Percentiles rank a stretch among this genome's conserved stretches.
Evolutionary conservation across 37 sponge, comb jelly and placozoan species (phyloP).

Genomic region (Geodia barretti): DNA sequence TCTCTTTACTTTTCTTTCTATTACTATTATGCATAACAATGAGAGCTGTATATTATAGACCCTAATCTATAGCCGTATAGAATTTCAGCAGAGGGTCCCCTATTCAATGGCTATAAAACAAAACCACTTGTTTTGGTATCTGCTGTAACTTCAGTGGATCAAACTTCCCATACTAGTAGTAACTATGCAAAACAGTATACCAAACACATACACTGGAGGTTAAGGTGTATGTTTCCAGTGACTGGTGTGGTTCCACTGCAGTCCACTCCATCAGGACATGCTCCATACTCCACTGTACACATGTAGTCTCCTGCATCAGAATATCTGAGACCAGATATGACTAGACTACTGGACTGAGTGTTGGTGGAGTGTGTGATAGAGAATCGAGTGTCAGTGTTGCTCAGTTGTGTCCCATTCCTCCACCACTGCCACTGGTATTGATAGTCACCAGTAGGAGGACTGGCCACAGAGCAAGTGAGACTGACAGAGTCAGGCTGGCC

Average conservation of each 20-base stretch:
- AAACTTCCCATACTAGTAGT: too few relatives aligned
- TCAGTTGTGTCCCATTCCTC: background rate
- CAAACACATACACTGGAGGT: too few relatives aligned
- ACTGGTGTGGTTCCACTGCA: background rate
- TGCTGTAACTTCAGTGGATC: too few relatives aligned
- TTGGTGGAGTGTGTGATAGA: slow-evolving; percentile 22
- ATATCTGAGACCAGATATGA: slow-evolving; percentile 11
- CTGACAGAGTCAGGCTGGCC: background rate
- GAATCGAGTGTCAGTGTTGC: background rate
- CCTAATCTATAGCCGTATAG: too few relatives aligned
- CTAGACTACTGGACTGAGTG: slow-evolving; percentile 31
- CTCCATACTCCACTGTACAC: slow-evolving; percentile 14
- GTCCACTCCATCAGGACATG: slow-evolving; percentile 10
- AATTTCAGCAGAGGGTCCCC: too few relatives aligned
- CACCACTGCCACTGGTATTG: slow-evolving; percentile 39
- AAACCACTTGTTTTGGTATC: too few relatives aligned
- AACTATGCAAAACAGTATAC: too few relatives aligned
- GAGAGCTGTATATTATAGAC: too few relatives aligned
- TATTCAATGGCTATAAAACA: too few relatives aligned
- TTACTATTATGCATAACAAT: too few relatives aligned
- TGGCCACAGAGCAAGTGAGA: slow-evolving; percentile 33
- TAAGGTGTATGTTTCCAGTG: slow-evolving; percentile 1
- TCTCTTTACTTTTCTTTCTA: too few relatives aligned
- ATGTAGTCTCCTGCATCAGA: slow-evolving; percentile 24
- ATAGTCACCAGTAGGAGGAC: slow-evolving; percentile 3